phyloP scores from a whole-genome alignment of 1,140 invertebrate genomes.

The Cydia splendana region DNA sequence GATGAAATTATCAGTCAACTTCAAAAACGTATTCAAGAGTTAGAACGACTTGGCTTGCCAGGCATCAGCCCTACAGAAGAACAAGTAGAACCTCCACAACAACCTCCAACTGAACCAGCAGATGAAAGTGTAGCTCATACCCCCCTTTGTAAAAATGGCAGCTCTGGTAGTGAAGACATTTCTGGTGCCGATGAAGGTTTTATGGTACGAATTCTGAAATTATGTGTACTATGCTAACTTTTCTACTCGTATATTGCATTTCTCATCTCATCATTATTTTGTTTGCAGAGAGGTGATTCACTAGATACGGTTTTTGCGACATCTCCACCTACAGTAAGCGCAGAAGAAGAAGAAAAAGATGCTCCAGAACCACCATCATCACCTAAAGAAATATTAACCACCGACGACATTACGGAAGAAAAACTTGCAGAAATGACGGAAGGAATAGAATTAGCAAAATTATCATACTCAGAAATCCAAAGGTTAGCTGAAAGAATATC shows the following conservation, averaged over 20 bases:
- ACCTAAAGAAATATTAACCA: conserved; percentile 38
- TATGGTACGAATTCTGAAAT: conserved; percentile 59
- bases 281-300: conserved; percentile 80
- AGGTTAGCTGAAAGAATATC: conserved; percentile 67
- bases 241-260: background rate
- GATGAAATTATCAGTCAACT: conserved; percentile 89
- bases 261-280: background rate
- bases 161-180: conserved; percentile 75
- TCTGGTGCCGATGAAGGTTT: conserved; percentile 74
- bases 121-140: conserved; percentile 31
- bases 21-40: conserved; percentile 84
- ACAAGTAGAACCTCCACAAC: conserved; percentile 35
- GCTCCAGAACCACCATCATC: conserved; percentile 33
- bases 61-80: conserved; percentile 35
- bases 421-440: conserved; percentile 65
- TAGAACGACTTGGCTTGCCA: conserved; percentile 79
- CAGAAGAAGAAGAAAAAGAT: conserved; percentile 54
- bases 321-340: conserved; percentile 74
- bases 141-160: conserved; percentile 61
- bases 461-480: conserved; percentile 70
- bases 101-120: conserved; percentile 17
- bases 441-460: conserved; percentile 64
- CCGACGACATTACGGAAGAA: conserved; percentile 63
- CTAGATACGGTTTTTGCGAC: conserved; percentile 82
- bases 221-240: conserved; percentile 47